Evolutionary conservation across 2,888 invertebrate genomes (phyloP).

Genomic region (Merodon equestris): DNA sequence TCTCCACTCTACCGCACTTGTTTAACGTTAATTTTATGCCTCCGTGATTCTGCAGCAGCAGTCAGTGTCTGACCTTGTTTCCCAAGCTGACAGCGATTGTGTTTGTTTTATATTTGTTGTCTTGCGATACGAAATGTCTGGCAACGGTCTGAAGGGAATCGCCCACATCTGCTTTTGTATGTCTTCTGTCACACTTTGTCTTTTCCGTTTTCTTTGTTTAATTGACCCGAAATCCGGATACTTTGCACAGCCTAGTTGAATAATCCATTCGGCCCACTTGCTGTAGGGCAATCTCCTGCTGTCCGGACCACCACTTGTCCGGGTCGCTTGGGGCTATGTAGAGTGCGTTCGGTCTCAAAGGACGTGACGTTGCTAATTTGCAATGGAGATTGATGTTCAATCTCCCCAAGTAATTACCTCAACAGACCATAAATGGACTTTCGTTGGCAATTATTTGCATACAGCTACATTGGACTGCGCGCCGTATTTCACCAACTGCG

Average conservation of each 20-base stretch:
- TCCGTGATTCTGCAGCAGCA: slow-evolving; percentile 52
- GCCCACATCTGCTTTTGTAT: slow-evolving; percentile 18
- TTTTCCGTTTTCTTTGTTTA: slow-evolving; percentile 53
- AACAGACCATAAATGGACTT: slow-evolving; percentile 43
- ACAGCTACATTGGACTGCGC: slow-evolving; percentile 1
- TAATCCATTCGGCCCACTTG: too few relatives aligned
- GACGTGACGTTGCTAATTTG: slow-evolving; percentile 49
- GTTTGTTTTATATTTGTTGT: slow-evolving; percentile 57
- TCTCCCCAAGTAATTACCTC: slow-evolving; percentile 42
- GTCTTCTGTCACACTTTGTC: slow-evolving; percentile 37
- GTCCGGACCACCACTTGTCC: not conserved
- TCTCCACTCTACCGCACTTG: slow-evolving; percentile 29
- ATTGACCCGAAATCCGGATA: slow-evolving; percentile 65
- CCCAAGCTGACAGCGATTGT: slow-evolving; percentile 42
- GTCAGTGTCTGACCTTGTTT: slow-evolving; percentile 67
- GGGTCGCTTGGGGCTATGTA: slow-evolving; percentile 10
- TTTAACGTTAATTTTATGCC: slow-evolving; percentile 66
- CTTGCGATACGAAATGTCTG: slow-evolving; percentile 61
- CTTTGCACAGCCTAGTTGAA: slow-evolving; percentile 4
- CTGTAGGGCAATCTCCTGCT: too few relatives aligned
- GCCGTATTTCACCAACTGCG: not conserved
- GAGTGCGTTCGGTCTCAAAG: slow-evolving; percentile 15
- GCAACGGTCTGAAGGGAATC: slow-evolving; percentile 61
- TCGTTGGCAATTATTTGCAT: slow-evolving; percentile 53
- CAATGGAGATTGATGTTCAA: slow-evolving; percentile 39